phyloP scores from a whole-genome alignment of 1,140 invertebrate species.

The Lasioglossum baleicum region DNA sequence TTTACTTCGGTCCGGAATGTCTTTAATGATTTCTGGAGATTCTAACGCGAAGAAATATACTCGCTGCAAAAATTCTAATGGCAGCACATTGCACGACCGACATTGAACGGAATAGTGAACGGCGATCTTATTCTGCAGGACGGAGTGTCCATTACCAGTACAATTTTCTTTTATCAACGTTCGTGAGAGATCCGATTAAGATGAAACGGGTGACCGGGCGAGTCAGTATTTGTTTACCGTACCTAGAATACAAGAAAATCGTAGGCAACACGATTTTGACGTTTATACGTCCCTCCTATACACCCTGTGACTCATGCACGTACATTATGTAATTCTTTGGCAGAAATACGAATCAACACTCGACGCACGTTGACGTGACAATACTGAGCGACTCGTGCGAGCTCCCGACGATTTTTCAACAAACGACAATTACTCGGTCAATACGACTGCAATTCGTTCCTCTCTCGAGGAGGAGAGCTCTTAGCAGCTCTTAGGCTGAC shows the following conservation, averaged over 20 bases:
- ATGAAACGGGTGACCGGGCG: not conserved
- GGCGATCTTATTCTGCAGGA: not conserved
- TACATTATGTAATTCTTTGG: constrained; percentile 69
- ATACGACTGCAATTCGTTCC: constrained; percentile 16
- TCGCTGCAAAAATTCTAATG: constrained; percentile 43
- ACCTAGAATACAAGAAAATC: constrained; percentile 29
- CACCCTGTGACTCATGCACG: constrained; percentile 67
- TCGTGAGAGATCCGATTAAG: not conserved
- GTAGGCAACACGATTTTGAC: constrained; percentile 60
- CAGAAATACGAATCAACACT: constrained; percentile 37
- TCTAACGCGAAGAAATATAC: constrained; percentile 10
- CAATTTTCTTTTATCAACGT: not conserved
- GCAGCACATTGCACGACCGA: constrained; percentile 55
- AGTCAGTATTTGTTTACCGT: constrained; percentile 30
- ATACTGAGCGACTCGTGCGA: not conserved
- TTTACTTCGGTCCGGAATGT: not conserved
- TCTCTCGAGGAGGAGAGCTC: not conserved
- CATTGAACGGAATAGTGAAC: constrained; percentile 20
- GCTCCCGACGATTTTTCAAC: constrained; percentile 1
- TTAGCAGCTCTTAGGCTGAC: too few relatives aligned
- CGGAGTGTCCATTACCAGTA: constrained; percentile 7
- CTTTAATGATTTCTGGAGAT: not conserved
- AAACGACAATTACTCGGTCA: constrained; percentile 12
- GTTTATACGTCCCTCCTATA: constrained; percentile 58
- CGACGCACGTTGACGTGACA: constrained; percentile 1